Base-by-base conservation (phyloP, 2,888 invertebrate genomes). In the Sphaeridia pumilis region DNA sequence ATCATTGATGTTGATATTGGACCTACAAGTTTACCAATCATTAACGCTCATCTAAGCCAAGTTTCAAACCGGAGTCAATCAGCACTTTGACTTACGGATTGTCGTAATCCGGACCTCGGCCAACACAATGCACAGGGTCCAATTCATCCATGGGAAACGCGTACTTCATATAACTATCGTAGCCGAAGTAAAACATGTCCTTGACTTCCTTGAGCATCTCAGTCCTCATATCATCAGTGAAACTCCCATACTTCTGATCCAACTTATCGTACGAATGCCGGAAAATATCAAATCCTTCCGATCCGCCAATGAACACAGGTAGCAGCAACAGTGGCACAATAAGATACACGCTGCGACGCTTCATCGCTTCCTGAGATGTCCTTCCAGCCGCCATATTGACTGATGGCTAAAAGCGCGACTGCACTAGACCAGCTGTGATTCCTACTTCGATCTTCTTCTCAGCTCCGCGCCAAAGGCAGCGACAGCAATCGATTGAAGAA, bases 1-100 rank as follows among this genome's bases (percentile, higher is more conserved):
- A 70, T 80, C 80, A 69, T 80, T 80, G 53, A 80, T 79, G 66
- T 80, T 80, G 57, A 80, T 77, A 66, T 80, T 80, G 51, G 74
- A 73, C 56, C 78, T 78, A 66, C 24, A n/a, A n/a, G 27, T 20
- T 20, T 35, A 20, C 17, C 38, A 38, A 17, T 38, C 5, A 38
- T 5, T 38, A 38, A 38, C 10, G 14, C 31, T 7, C 38, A 14
- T 38, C 17, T 17, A 38, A 17, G 38, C 17, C 7, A 38, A 14
- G 38, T 5, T 7, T 7, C 14, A 31, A 31, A 31, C 7, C 31
- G 31, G 7, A 7, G 31, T 31, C 31, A 31, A n/a, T n/a, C n/a
- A n/a, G n/a, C 22, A 34, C n/a, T 5, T 27, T 25, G n/a, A 69
- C 74, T 72, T 69, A 78, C 77, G 77, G 78, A 69, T 78, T 73